phyloP scores from a whole-genome alignment of 2,113 vertebrate genomes.

The Sturnus vulgaris region DNA sequence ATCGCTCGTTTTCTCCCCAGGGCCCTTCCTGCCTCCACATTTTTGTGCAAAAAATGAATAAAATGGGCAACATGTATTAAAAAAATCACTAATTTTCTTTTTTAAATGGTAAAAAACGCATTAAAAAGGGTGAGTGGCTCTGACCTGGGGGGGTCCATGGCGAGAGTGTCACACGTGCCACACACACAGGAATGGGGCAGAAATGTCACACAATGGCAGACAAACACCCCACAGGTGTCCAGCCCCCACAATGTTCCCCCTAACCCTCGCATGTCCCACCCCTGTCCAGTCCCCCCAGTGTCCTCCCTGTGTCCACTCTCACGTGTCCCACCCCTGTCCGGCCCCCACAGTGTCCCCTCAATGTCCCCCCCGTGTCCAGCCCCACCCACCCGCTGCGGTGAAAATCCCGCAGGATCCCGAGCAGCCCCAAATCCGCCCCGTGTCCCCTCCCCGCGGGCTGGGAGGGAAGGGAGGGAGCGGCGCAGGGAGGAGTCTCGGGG shows the following conservation, averaged over 20 bases:
- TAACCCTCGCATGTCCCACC: too few relatives aligned
- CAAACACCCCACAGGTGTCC: not conserved
- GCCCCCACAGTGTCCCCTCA: not conserved
- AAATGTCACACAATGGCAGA: not conserved
- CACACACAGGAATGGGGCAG: fast-evolving
- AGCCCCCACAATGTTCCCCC: too few relatives aligned
- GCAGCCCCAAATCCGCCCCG: too few relatives aligned
- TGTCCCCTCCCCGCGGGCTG: too few relatives aligned
- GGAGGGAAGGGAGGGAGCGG: too few relatives aligned
- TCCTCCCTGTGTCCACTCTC: too few relatives aligned
- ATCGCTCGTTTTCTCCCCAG: fast-evolving
- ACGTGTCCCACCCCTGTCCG: too few relatives aligned
- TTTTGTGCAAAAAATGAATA: not conserved
- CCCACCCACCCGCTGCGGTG: too few relatives aligned
- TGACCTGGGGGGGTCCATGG: not conserved
- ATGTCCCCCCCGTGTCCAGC: too few relatives aligned
- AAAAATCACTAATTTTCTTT: fast-evolving
- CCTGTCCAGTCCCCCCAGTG: too few relatives aligned
- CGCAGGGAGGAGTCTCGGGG: too few relatives aligned
- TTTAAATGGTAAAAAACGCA: not conserved
- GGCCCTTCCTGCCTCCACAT: not conserved
- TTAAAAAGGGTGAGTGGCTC: fast-evolving
- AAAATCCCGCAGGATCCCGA: too few relatives aligned
- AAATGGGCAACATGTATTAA: fast-evolving
- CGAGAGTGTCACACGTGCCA: not conserved